Percentiles rank a stretch among this genome's conserved stretches.
Evolutionary conservation across 2,888 invertebrate species (phyloP).

Genomic region (Himalopsyche kuldschensis): DNA sequence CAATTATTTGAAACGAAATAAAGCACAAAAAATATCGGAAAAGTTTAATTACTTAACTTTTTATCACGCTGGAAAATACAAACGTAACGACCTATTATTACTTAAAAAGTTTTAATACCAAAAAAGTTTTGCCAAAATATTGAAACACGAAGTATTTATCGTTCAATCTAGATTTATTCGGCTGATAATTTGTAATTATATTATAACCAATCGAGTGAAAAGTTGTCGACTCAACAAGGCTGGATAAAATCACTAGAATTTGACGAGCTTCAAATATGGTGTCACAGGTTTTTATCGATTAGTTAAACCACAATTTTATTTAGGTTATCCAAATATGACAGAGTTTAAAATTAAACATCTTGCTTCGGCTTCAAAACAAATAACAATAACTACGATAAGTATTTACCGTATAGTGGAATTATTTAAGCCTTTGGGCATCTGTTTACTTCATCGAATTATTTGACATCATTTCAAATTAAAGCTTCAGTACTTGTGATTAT

Average conservation of each 20-base stretch:
- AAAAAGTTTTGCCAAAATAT: background rate
- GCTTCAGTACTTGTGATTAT: too few relatives aligned
- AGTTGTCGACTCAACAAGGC: background rate
- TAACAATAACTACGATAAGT: background rate
- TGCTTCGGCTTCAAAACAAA: background rate
- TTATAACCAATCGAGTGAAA: background rate
- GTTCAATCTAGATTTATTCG: background rate
- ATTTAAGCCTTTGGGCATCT: background rate
- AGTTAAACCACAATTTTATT: background rate
- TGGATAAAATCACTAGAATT: background rate
- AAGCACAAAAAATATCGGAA: background rate
- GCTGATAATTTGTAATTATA: background rate
- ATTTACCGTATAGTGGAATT: background rate
- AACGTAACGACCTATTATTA: background rate
- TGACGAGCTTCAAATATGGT: background rate
- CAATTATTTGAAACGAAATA: background rate
- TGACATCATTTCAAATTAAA: background rate
- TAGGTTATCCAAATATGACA: background rate
- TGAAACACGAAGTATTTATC: background rate
- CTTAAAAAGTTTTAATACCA: background rate
- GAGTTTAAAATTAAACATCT: background rate
- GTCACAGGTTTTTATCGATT: background rate
- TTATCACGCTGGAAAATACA: background rate
- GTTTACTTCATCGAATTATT: background rate
- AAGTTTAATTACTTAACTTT: conserved; percentile 1